phyloP scores from a whole-genome alignment of 2,113 vertebrate species.

The Percina caprodes region DNA sequence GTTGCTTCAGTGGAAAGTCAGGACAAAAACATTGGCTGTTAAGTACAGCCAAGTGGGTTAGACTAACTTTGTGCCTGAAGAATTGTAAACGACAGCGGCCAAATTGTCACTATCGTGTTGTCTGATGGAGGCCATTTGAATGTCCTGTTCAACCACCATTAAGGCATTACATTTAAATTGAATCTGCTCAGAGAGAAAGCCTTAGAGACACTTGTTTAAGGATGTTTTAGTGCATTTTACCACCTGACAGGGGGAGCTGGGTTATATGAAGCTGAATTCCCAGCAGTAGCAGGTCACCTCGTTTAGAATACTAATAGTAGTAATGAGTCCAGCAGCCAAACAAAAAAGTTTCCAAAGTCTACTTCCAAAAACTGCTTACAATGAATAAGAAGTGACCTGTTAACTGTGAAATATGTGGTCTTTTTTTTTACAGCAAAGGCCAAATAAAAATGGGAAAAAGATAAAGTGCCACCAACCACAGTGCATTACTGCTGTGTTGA shows the following conservation, averaged over 20 bases:
- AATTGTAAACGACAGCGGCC: slow-evolving; percentile 48
- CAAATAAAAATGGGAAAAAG: not conserved
- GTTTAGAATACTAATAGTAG: slow-evolving; percentile 56
- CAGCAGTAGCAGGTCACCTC: slow-evolving; percentile 63
- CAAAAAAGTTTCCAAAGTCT: slow-evolving; percentile 38
- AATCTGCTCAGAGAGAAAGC: slow-evolving; percentile 7
- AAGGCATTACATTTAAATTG: slow-evolving; percentile 53
- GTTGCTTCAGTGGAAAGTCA: slow-evolving; percentile 14
- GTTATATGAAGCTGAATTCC: slow-evolving; percentile 52
- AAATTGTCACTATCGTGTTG: slow-evolving; percentile 14
- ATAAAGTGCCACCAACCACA: not conserved
- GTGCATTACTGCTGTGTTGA: not conserved
- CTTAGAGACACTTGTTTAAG: slow-evolving; percentile 24
- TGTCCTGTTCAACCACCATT: slow-evolving; percentile 43
- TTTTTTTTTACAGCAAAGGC: slow-evolving; percentile 3
- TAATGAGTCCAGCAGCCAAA: slow-evolving; percentile 25
- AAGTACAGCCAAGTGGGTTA: slow-evolving; percentile 42
- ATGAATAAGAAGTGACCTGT: slow-evolving; percentile 8
- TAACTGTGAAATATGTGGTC: slow-evolving; percentile 8
- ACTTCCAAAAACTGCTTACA: slow-evolving; percentile 49
- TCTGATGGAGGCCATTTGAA: slow-evolving; percentile 24
- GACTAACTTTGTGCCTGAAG: slow-evolving; percentile 39
- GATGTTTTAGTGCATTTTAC: slow-evolving; percentile 29
- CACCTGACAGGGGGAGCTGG: slow-evolving; percentile 57
- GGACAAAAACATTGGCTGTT: slow-evolving; percentile 29